These are phyloP conservation scores for Argya squamiceps DNA, from an alignment of 2,797 vertebrate species.

Conservation along the genomic window DNA sequence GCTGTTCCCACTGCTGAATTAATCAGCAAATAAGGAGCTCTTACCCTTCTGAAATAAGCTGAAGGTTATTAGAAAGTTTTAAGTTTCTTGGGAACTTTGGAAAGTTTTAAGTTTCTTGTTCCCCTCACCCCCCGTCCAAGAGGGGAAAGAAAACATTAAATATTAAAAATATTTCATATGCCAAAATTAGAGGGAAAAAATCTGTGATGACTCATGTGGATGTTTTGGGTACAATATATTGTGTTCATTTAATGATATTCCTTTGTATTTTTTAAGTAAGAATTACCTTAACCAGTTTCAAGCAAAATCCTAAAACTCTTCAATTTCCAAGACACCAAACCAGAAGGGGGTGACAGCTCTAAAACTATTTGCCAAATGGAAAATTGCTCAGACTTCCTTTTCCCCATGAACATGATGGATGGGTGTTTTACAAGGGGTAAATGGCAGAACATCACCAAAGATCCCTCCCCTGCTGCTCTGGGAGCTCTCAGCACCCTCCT, in stretches of 20 bases:
- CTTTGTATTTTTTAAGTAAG: background rate
- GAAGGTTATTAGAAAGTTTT: background rate
- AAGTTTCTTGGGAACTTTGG: background rate
- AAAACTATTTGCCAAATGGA: background rate
- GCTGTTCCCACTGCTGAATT: background rate
- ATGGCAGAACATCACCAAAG: background rate
- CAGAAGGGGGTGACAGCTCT: background rate
- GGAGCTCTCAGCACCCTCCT: background rate
- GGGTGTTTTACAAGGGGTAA: background rate
- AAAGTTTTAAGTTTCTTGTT: background rate
- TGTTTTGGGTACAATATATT: background rate
- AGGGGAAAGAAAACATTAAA: background rate
- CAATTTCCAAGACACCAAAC: background rate
- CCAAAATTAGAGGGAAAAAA: background rate
- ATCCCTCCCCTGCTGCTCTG: background rate
- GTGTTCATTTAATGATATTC: background rate
- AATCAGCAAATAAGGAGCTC: background rate
- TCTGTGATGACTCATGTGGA: background rate
- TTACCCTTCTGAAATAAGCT: background rate
- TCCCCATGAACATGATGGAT: background rate
- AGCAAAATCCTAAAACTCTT: background rate
- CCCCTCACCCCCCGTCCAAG: fast-evolving
- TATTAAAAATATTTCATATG: background rate
- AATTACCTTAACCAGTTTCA: background rate
- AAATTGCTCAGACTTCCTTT: background rate